These are phyloP conservation scores for Nothoprocta perdicaria DNA, from an alignment of 2,113 vertebrate species.

Conservation along the genomic window DNA sequence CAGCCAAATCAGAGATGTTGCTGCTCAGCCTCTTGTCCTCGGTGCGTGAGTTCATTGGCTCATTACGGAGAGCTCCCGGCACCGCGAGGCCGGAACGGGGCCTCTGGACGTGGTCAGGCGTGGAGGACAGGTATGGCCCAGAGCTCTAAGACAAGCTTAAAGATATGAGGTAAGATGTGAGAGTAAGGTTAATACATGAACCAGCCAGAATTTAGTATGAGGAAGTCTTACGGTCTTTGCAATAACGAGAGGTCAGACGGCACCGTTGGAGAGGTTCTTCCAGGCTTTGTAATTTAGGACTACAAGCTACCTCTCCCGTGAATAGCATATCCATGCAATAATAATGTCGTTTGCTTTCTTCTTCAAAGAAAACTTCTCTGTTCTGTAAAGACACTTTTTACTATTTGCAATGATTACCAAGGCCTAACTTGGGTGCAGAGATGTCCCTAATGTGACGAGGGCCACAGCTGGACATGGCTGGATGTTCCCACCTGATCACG, in stretches of 20 bases:
- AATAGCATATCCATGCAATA: neutral
- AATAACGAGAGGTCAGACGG: neutral
- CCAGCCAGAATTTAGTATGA: neutral
- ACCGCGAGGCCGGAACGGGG: rapidly evolving
- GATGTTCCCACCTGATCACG: neutral
- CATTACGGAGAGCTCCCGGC: neutral
- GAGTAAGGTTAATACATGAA: neutral
- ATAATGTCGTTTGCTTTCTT: neutral
- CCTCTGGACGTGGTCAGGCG: neutral
- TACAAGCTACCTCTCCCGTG: neutral
- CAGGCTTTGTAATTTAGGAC: neutral
- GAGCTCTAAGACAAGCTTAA: neutral
- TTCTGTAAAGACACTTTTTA: neutral
- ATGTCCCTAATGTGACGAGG: neutral
- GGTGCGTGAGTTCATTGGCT: neutral
- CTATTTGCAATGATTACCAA: neutral
- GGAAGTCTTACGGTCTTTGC: neutral
- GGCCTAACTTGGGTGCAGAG: neutral
- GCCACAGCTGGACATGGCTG: neutral
- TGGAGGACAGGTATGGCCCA: neutral
- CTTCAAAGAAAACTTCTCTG: neutral
- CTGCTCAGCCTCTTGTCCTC: neutral
- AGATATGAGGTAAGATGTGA: neutral
- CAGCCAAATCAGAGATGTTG: neutral
- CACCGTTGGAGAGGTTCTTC: neutral